Evolutionary conservation across 35 echinoderm and acorn worm species (phyloP).

Genomic region (Ophiothrix spiculata): DNA sequence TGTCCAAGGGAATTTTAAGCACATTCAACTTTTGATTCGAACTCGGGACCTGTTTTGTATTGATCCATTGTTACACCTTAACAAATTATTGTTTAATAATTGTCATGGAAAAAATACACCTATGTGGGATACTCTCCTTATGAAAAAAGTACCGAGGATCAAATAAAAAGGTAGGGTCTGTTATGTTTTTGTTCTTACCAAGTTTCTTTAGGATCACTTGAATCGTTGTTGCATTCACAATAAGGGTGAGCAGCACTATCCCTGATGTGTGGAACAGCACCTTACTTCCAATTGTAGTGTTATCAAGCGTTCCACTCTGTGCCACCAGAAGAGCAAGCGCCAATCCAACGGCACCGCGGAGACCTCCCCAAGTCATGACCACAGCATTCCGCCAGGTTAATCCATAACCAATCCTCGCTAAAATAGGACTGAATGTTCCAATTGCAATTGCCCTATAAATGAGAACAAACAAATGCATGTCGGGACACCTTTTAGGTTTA

Average conservation of each 20-base stretch:
- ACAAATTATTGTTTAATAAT: too few species aligned
- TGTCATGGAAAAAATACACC: too few species aligned
- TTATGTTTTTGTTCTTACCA: too few species aligned
- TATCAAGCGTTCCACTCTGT: conserved; percentile 43
- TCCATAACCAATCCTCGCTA: conserved; percentile 84
- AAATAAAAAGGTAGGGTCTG: too few species aligned
- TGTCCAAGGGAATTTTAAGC: too few species aligned
- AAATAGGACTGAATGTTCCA: conserved; percentile 82
- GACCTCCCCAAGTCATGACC: conserved; percentile 96
- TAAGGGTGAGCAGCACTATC: conserved; percentile 81
- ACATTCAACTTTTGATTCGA: too few species aligned
- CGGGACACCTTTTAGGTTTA: too few species aligned
- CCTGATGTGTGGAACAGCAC: conserved; percentile 93
- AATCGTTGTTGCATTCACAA: conserved; percentile 95
- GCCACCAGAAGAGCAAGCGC: conserved; percentile 80
- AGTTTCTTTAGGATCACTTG: conserved; percentile 64
- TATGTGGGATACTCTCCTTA: too few species aligned
- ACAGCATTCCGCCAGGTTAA: conserved; percentile 90
- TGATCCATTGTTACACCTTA: too few species aligned
- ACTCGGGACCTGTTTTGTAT: too few species aligned
- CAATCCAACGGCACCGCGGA: conserved; percentile 86
- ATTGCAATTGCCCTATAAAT: conserved; percentile 68
- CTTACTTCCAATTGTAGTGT: conserved; percentile 64
- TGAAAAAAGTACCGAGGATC: too few species aligned
- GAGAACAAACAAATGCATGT: too few species aligned